Percentiles rank a stretch among this genome's conserved stretches.
phyloP scores from a whole-genome alignment of 1,140 invertebrate genomes.

The Listronotus bonariensis region DNA sequence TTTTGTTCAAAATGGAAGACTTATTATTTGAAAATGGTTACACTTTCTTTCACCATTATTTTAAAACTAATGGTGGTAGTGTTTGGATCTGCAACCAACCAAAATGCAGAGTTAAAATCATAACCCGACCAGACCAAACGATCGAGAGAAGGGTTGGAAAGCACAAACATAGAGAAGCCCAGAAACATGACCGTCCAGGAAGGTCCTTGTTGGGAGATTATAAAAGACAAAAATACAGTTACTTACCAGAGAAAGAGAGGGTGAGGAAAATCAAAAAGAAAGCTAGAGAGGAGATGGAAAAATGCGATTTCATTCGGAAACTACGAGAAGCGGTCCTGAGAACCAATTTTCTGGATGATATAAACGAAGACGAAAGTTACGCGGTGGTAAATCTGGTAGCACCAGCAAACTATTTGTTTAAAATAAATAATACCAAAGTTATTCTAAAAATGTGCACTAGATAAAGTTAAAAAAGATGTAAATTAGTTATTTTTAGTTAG shows the following conservation, averaged over 20 bases:
- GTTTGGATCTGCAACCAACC: constrained; percentile 2
- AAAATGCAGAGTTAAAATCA: neutral
- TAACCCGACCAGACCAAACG: neutral
- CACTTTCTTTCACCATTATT: neutral
- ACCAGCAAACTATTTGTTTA: no score
- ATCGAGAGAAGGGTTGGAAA: neutral
- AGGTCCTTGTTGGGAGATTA: neutral
- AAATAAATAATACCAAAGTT: no score
- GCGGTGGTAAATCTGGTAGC: no score
- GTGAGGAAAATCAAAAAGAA: neutral
- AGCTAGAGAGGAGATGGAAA: neutral
- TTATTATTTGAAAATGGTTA: neutral
- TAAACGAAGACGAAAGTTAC: no score
- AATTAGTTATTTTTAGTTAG: no score
- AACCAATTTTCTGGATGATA: neutral
- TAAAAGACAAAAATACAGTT: neutral
- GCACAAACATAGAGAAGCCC: neutral
- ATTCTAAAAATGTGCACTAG: no score
- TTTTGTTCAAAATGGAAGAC: neutral
- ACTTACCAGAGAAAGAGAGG: neutral
- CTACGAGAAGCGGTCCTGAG: neutral
- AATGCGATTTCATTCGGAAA: constrained; percentile 1
- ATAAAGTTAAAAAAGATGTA: no score
- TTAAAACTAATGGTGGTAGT: neutral
- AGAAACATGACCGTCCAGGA: neutral